A percentile compares a stretch with the other conserved stretches of the same genome.
These are phyloP conservation scores for Rutpela maculata DNA, from an alignment of 2,888 invertebrate species.

Conservation along the genomic window DNA sequence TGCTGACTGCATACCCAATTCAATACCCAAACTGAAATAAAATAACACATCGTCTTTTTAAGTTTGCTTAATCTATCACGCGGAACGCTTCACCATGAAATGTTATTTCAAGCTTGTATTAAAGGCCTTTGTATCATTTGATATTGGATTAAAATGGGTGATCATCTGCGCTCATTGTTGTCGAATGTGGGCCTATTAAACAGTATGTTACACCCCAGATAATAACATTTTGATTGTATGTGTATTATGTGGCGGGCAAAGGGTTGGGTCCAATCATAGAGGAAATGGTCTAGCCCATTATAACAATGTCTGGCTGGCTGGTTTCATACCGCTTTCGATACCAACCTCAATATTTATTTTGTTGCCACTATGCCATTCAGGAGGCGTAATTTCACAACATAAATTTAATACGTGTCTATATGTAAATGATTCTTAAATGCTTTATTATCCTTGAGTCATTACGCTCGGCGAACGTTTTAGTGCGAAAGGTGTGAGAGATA, in stretches of 20 bases:
- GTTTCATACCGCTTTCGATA: slow-evolving; percentile 25
- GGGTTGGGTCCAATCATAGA: slow-evolving; percentile 46
- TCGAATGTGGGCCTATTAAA: slow-evolving; percentile 63
- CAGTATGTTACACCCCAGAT: slow-evolving; percentile 67
- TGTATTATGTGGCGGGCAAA: slow-evolving; percentile 44
- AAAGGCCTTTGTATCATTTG: slow-evolving; percentile 50
- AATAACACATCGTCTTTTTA: neutral
- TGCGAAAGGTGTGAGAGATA: neutral
- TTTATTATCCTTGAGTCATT: neutral
- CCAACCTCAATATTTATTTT: slow-evolving; percentile 40
- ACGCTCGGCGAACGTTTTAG: neutral
- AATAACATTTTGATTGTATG: slow-evolving; percentile 68
- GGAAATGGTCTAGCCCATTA: slow-evolving; percentile 46
- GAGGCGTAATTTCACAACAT: slow-evolving; percentile 37
- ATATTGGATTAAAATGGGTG: slow-evolving; percentile 55
- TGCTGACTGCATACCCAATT: neutral
- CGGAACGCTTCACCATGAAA: slow-evolving; percentile 45
- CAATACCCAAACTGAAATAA: neutral
- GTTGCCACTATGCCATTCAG: slow-evolving; percentile 25
- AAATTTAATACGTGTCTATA: slow-evolving; percentile 33
- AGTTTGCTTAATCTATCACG: slow-evolving; percentile 36
- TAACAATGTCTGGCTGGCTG: slow-evolving; percentile 42
- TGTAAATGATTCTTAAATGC: slow-evolving; percentile 31
- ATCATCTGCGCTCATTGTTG: slow-evolving; percentile 59
- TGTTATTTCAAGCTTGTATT: slow-evolving; percentile 44